Percentiles rank a stretch among this genome's conserved stretches.
Conservation (phyloP, 1,140 invertebrate species). For the Daktulosphaira vitifoliae region DNA sequence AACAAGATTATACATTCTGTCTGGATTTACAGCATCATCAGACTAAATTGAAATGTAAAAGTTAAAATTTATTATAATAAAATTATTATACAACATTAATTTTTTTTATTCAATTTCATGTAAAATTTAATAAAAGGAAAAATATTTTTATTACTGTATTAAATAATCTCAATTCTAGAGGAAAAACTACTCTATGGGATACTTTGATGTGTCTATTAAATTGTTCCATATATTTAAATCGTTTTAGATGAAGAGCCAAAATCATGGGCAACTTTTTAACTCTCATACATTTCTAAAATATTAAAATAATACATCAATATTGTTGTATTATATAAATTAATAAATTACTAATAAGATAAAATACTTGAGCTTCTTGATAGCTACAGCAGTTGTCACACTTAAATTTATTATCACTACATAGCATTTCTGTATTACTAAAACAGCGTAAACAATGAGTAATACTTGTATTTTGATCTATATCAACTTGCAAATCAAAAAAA, state of each 20-base stretch:
- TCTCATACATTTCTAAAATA: slow-evolving; percentile 81
- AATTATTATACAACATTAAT: neutral
- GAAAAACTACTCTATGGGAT: slow-evolving; percentile 97
- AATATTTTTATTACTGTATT: slow-evolving; percentile 72
- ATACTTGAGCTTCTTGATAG: slow-evolving; percentile 94
- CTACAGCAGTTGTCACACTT: slow-evolving; percentile 99
- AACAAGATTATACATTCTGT: slow-evolving; percentile 94
- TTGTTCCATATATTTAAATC: slow-evolving; percentile 99
- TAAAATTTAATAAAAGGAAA: neutral
- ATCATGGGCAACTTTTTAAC: slow-evolving; percentile 98
- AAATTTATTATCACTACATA: slow-evolving; percentile 99
- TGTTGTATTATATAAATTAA: too few species aligned
- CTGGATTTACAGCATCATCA: slow-evolving; percentile 94
- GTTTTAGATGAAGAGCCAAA: slow-evolving; percentile 92
- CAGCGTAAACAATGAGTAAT: slow-evolving; percentile 96
- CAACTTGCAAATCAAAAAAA: slow-evolving; percentile 97
- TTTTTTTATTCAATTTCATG: neutral
- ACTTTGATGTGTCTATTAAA: slow-evolving; percentile 98
- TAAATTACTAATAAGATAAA: slow-evolving; percentile 27
- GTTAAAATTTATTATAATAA: neutral
- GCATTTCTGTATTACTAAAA: slow-evolving; percentile 96
- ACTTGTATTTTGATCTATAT: slow-evolving; percentile 98
- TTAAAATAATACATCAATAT: slow-evolving; percentile 33
- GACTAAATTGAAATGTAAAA: slow-evolving; percentile 55
- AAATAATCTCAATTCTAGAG: slow-evolving; percentile 91